A percentile compares a stretch with the other conserved stretches of the same genome.
Conservation (phyloP, 2,888 invertebrate genomes). For the Endomychus coccineus region DNA sequence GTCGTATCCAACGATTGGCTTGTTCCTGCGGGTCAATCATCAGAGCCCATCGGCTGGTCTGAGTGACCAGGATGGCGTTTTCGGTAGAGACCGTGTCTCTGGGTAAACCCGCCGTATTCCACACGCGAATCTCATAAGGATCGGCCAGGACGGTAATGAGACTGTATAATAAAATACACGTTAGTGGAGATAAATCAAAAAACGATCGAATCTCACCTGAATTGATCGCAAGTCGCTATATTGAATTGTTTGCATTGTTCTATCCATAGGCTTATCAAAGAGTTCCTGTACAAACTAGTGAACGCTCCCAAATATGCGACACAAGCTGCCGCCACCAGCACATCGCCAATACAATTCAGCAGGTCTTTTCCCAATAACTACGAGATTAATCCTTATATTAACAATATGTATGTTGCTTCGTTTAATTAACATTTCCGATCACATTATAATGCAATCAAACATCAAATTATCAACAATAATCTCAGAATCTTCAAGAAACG, state of each 20-base stretch:
- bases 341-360: conserved; percentile 74
- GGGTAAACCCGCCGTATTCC: conserved; percentile 86
- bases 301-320: conserved; percentile 91
- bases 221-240: conserved; percentile 65
- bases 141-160: conserved; percentile 68
- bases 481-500: too few relatives aligned
- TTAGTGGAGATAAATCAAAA: not conserved
- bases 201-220: conserved; percentile 29
- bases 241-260: conserved; percentile 53
- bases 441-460: too few relatives aligned
- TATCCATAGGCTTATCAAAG: conserved; percentile 64
- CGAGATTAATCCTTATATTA: too few relatives aligned
- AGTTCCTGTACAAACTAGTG: conserved; percentile 62
- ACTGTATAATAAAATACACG: conserved; percentile 45
- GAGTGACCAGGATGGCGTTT: conserved; percentile 84
- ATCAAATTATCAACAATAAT: too few relatives aligned
- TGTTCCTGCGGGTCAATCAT: conserved; percentile 96
- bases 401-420: too few relatives aligned
- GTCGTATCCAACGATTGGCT: conserved; percentile 88
- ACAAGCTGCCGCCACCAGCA: conserved; percentile 76
- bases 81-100: conserved; percentile 83
- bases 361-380: too few relatives aligned
- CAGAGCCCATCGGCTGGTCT: conserved; percentile 76
- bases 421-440: too few relatives aligned
- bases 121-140: conserved; percentile 77